Conservation (phyloP, 2,797 vertebrate genomes). For the Darevskia nairensis region DNA sequence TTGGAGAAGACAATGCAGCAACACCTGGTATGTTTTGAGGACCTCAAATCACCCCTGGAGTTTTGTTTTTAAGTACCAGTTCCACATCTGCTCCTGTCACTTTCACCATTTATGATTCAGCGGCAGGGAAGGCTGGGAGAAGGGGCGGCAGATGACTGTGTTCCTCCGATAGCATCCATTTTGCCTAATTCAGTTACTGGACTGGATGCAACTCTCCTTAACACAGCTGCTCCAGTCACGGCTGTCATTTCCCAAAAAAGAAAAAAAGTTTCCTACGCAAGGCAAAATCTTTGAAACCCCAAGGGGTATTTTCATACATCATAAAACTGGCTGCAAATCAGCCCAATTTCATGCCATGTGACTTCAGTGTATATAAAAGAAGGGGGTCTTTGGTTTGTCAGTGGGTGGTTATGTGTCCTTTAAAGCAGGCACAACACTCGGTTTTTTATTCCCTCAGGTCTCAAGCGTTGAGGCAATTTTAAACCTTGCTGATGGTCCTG, state of each 20-base stretch:
- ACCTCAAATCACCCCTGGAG: conserved; percentile 15
- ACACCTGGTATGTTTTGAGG: neutral
- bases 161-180: conserved; percentile 31
- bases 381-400: neutral
- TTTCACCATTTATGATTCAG: conserved; percentile 38
- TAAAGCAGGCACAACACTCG: neutral
- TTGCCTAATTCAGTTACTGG: conserved; percentile 48
- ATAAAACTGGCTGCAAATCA: neutral
- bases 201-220: conserved; percentile 40
- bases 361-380: neutral
- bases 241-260: neutral
- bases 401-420: neutral
- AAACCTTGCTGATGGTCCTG: neutral
- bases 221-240: neutral
- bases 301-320: neutral
- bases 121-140: conserved; percentile 40
- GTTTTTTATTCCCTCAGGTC: neutral
- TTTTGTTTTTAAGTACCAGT: conserved; percentile 35
- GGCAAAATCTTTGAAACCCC: neutral
- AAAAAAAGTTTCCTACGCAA: neutral
- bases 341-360: neutral
- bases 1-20: conserved; percentile 8
- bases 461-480: neutral
- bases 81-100: conserved; percentile 50
- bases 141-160: conserved; percentile 7